Percentiles rank a stretch among this genome's conserved stretches.
Conservation (phyloP, 2,797 vertebrate genomes). For the Peromyscus attwateri region DNA sequence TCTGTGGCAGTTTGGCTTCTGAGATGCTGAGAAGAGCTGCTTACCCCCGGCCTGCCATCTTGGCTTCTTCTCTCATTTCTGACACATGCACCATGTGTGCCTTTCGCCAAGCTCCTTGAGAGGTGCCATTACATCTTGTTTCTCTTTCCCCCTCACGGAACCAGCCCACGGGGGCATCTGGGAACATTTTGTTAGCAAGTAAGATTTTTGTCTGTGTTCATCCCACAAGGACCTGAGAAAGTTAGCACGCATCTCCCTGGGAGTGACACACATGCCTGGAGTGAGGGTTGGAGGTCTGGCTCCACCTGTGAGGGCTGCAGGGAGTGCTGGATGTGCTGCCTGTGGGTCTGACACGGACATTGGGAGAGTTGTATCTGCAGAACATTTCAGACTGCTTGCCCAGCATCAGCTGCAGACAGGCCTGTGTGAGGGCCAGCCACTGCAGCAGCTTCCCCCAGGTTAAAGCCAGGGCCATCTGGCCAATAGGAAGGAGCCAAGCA, state of each 20-base stretch:
- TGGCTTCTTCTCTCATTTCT: not conserved
- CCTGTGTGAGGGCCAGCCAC: not conserved
- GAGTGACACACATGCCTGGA: not conserved
- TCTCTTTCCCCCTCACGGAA: constrained; percentile 22
- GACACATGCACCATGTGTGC: not conserved
- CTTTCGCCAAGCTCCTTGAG: not conserved
- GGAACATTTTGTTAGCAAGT: constrained; percentile 1
- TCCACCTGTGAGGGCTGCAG: not conserved
- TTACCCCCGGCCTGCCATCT: not conserved
- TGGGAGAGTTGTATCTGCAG: not conserved
- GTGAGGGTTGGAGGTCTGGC: not conserved
- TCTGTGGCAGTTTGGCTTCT: not conserved
- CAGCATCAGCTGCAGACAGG: constrained; percentile 27
- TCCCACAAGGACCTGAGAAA: not conserved
- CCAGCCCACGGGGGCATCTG: not conserved
- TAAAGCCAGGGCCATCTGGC: constrained; percentile 62
- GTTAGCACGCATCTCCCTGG: not conserved
- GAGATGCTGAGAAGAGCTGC: not conserved
- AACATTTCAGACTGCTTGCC: not conserved
- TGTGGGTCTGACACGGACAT: not conserved
- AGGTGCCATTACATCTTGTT: not conserved
- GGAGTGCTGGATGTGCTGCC: not conserved
- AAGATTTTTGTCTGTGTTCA: constrained; percentile 11
- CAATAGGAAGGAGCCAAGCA: constrained; percentile 54
- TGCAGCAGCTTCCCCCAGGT: not conserved